A percentile compares a stretch with the other conserved stretches of the same genome.
These are phyloP conservation scores for Osmerus eperlanus DNA, from an alignment of 2,113 vertebrate species.

Conservation along the genomic window DNA sequence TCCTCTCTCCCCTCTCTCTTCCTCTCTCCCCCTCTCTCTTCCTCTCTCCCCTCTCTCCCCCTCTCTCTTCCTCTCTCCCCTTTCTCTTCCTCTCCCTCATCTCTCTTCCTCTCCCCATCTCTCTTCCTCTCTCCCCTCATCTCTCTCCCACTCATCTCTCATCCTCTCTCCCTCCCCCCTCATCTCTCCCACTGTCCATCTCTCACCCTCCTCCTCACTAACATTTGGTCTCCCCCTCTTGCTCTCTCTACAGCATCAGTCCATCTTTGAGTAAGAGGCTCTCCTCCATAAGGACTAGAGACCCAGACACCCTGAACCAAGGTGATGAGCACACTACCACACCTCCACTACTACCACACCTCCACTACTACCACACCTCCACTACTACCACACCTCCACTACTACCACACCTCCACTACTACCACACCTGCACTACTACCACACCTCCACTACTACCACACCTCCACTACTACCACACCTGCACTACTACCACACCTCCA, in stretches of 20 bases:
- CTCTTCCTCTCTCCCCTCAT: background rate
- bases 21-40: too few species aligned
- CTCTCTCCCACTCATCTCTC: background rate
- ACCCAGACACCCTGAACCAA: constrained; percentile 62
- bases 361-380: too few species aligned
- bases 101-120: background rate
- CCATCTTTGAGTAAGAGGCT: constrained; percentile 58
- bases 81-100: background rate
- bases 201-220: background rate
- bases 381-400: too few species aligned
- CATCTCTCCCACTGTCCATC: constrained; percentile 43
- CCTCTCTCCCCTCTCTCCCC: background rate
- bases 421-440: too few species aligned
- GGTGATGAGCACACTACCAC: constrained; percentile 53
- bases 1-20: too few species aligned
- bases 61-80: background rate
- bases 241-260: constrained; percentile 50
- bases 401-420: too few species aligned
- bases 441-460: too few species aligned
- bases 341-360: too few species aligned
- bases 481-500: too few species aligned
- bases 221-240: background rate
- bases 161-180: constrained; percentile 15
- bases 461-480: too few species aligned
- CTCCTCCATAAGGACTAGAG: constrained; percentile 40